Conservation (phyloP, 2,797 vertebrate genomes). For the Chaetodon trifasciatus region DNA sequence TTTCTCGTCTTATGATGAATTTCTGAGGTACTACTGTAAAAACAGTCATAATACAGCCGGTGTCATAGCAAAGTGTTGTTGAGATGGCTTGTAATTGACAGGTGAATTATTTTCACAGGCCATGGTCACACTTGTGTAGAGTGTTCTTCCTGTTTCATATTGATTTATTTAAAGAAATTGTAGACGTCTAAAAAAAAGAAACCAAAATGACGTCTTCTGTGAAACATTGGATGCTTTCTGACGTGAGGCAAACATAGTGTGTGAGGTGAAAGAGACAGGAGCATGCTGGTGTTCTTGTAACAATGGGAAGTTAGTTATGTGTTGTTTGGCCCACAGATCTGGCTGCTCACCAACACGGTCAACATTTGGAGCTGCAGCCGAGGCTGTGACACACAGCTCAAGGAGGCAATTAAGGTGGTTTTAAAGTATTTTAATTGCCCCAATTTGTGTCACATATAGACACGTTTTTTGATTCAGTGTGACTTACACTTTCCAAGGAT, state of each 20-base stretch:
- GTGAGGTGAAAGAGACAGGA: slow-evolving; percentile 4
- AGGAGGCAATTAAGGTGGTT: neutral
- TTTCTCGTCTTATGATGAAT: neutral
- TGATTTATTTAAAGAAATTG: neutral
- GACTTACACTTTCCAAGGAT: neutral
- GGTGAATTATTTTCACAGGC: neutral
- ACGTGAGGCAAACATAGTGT: neutral
- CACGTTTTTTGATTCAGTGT: neutral
- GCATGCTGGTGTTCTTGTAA: neutral
- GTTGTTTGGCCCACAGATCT: neutral
- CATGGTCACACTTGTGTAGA: neutral
- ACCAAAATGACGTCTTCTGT: too few relatives aligned
- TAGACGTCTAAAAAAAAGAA: neutral
- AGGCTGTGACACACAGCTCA: neutral
- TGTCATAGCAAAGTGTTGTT: neutral
- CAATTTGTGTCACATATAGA: neutral
- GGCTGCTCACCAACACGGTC: slow-evolving; percentile 1
- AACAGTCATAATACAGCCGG: neutral
- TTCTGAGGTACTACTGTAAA: neutral
- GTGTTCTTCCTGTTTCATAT: neutral
- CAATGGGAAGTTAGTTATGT: slow-evolving; percentile 1
- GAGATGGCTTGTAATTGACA: neutral
- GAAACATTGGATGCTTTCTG: too few relatives aligned
- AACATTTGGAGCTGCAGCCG: neutral
- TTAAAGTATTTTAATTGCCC: neutral